phyloP scores from a whole-genome alignment of 2,797 vertebrate genomes.

The Falco naumanni region DNA sequence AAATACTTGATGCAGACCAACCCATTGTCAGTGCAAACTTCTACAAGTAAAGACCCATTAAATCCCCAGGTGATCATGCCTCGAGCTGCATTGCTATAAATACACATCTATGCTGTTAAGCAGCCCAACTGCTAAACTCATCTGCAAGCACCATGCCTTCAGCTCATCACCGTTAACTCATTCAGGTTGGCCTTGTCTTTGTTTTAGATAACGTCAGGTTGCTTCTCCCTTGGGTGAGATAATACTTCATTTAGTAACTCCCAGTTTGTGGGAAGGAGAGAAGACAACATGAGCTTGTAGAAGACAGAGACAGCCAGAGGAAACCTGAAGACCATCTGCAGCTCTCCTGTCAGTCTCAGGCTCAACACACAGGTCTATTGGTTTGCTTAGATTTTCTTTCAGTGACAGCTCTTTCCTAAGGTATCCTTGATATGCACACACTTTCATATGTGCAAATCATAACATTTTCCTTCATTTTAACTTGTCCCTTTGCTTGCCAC shows the following conservation, averaged over 20 bases:
- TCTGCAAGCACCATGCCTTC: slow-evolving; percentile 12
- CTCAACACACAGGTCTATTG: not conserved
- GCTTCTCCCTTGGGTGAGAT: slow-evolving; percentile 24
- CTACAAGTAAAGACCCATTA: slow-evolving; percentile 6
- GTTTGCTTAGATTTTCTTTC: not conserved
- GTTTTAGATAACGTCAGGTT: slow-evolving; percentile 29
- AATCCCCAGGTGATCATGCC: slow-evolving; percentile 22
- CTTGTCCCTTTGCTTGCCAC: not conserved
- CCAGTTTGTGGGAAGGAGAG: not conserved
- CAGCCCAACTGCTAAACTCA: slow-evolving; percentile 68
- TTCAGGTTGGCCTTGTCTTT: slow-evolving; percentile 17
- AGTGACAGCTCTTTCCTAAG: not conserved
- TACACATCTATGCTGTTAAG: not conserved
- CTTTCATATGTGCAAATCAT: not conserved
- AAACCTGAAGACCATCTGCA: not conserved
- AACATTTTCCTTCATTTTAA: not conserved
- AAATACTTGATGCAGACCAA: slow-evolving; percentile 38
- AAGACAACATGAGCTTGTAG: not conserved
- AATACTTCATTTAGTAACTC: slow-evolving; percentile 12
- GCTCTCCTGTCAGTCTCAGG: not conserved
- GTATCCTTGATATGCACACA: not conserved
- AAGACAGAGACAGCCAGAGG: not conserved
- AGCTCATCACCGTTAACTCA: slow-evolving; percentile 7
- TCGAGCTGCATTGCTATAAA: slow-evolving; percentile 58
- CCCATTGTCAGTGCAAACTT: slow-evolving; percentile 2